Evolutionary conservation across 1,140 invertebrate genomes (phyloP).

Genomic region (Anadara kagoshimensis): DNA sequence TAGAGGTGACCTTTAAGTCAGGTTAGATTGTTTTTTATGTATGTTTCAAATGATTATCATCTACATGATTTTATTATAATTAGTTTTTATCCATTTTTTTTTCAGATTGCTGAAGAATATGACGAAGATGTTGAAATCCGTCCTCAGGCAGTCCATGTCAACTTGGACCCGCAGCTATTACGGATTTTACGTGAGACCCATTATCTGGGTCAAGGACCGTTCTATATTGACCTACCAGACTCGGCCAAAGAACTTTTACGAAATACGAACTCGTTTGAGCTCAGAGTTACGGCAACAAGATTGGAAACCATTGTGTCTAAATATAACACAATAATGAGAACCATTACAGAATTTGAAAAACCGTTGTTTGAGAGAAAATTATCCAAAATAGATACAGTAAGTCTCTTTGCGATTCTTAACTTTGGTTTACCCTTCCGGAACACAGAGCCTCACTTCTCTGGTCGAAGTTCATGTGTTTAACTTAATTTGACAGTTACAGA

Average conservation of each 20-base stretch:
- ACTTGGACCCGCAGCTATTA: conserved; percentile 69
- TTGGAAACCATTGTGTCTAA: conserved; percentile 72
- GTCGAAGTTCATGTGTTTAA: conserved; percentile 70
- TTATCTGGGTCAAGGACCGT: conserved; percentile 68
- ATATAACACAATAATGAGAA: conserved; percentile 73
- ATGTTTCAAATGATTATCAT: conserved; percentile 63
- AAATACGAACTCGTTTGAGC: conserved; percentile 64
- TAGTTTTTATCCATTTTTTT: not conserved
- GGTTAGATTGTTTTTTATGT: conserved; percentile 64
- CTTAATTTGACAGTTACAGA: conserved; percentile 70
- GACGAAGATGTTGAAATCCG: conserved; percentile 67
- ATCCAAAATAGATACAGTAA: conserved; percentile 68
- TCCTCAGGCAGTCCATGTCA: conserved; percentile 70
- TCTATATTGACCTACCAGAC: conserved; percentile 61
- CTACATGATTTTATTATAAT: not conserved
- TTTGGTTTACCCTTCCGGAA: too few relatives aligned
- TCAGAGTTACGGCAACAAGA: conserved; percentile 66
- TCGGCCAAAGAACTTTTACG: conserved; percentile 67
- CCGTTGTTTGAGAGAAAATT: conserved; percentile 72
- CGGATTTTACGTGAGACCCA: conserved; percentile 69
- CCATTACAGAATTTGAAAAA: conserved; percentile 69
- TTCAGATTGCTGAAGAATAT: conserved; percentile 69
- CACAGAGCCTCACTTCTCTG: conserved; percentile 64
- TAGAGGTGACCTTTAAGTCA: too few relatives aligned
- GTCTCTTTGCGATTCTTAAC: too few relatives aligned